A percentile compares a stretch with the other conserved stretches of the same genome.
phyloP scores from a whole-genome alignment of 2,888 invertebrate species.

The Leptinotarsa haldemani region DNA sequence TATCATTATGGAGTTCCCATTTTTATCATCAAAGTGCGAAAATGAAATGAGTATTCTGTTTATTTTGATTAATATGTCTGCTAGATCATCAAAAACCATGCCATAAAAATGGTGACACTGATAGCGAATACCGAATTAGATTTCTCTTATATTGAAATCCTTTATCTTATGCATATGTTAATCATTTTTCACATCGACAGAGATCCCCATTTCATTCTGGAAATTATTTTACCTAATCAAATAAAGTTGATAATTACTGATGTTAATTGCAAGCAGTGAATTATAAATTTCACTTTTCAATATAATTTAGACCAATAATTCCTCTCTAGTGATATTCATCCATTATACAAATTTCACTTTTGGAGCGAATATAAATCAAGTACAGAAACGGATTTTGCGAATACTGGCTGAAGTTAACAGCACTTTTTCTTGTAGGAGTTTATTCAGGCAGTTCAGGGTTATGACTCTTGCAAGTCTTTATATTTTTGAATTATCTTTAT shows the following conservation, averaged over 20 bases:
- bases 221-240: neutral
- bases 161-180: neutral
- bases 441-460: too few relatives aligned
- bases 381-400: too few relatives aligned
- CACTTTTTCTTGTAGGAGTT: too few relatives aligned
- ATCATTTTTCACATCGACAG: neutral
- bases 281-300: neutral
- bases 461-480: too few relatives aligned
- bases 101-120: neutral
- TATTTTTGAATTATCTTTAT: too few relatives aligned
- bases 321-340: too few relatives aligned
- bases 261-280: neutral
- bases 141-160: neutral
- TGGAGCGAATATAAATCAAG: too few relatives aligned
- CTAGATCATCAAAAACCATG: neutral
- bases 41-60: neutral
- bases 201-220: neutral
- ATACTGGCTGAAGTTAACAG: too few relatives aligned
- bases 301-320: neutral
- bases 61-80: neutral
- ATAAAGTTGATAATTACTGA: too few relatives aligned
- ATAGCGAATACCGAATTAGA: neutral
- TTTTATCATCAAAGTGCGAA: neutral
- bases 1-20: neutral
- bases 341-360: too few relatives aligned